Percentiles rank a stretch among this genome's conserved stretches.
These are phyloP conservation scores for Heliothis virescens DNA, from an alignment of 1,140 invertebrate genomes.

Conservation along the genomic window DNA sequence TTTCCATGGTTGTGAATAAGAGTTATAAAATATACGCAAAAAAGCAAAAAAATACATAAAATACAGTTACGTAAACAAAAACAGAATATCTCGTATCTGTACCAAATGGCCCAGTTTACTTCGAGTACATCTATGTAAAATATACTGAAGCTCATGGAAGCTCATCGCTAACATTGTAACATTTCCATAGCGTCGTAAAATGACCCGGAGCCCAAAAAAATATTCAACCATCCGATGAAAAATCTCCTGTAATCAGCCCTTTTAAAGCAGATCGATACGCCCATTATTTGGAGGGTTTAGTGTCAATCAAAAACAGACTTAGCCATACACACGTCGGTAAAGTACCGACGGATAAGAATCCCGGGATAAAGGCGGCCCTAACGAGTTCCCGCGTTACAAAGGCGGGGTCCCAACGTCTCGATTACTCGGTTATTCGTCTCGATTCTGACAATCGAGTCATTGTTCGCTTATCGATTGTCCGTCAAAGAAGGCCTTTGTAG, in stretches of 20 bases:
- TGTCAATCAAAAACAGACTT: slow-evolving; percentile 59
- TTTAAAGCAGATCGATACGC: slow-evolving; percentile 39
- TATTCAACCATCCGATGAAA: slow-evolving; percentile 30
- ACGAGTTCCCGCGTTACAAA: slow-evolving; percentile 57
- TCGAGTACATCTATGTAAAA: neutral
- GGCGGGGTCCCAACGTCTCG: slow-evolving; percentile 44
- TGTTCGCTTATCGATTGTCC: slow-evolving; percentile 49
- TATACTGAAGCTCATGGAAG: slow-evolving; percentile 3
- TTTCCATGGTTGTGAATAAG: too few relatives aligned
- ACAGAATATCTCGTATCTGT: neutral
- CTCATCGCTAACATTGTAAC: neutral
- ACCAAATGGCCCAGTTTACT: neutral
- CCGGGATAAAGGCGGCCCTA: slow-evolving; percentile 56
- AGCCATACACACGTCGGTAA: slow-evolving; percentile 42
- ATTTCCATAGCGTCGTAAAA: slow-evolving; percentile 35
- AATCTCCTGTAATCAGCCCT: slow-evolving; percentile 37
- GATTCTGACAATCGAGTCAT: slow-evolving; percentile 55
- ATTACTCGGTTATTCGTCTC: slow-evolving; percentile 56
- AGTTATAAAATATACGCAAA: too few relatives aligned
- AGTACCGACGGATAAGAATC: slow-evolving; percentile 53
- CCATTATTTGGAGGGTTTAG: slow-evolving; percentile 49
- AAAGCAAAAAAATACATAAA: neutral
- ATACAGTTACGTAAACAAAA: neutral
- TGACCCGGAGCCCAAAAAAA: neutral
- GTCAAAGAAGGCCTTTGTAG: slow-evolving; percentile 41